Conservation (phyloP, 2,888 invertebrate genomes). For the Serripes groenlandicus region DNA sequence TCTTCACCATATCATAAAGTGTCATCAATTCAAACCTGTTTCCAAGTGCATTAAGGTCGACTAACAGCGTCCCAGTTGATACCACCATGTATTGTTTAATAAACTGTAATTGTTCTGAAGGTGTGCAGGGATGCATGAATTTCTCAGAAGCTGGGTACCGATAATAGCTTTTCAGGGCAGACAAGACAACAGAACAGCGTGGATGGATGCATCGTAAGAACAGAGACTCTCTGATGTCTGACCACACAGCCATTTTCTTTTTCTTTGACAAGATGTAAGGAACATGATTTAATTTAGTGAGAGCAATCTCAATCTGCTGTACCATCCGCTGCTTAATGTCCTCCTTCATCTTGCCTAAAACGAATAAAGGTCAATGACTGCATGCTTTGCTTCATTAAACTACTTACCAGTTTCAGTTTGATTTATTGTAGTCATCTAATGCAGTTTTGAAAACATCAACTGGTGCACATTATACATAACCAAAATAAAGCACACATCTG, state of each 20-base stretch:
- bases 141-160: slow-evolving; percentile 61
- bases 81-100: slow-evolving; percentile 70
- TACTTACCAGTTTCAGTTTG: too few species aligned
- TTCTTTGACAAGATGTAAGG: slow-evolving; percentile 55
- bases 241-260: slow-evolving; percentile 69
- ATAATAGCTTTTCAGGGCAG: slow-evolving; percentile 63
- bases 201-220: slow-evolving; percentile 69
- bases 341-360: slow-evolving; percentile 13
- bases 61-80: slow-evolving; percentile 70
- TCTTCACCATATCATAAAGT: slow-evolving; percentile 65
- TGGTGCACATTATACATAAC: too few species aligned
- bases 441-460: too few species aligned
- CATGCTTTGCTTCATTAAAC: too few species aligned
- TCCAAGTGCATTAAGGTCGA: slow-evolving; percentile 60
- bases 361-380: too few species aligned
- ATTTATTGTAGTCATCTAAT: too few species aligned
- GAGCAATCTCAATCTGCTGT: slow-evolving; percentile 42
- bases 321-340: slow-evolving; percentile 15
- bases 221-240: slow-evolving; percentile 71
- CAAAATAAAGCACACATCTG: too few species aligned
- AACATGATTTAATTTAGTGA: slow-evolving; percentile 56
- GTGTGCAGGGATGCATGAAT: slow-evolving; percentile 67
- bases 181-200: slow-evolving; percentile 69
- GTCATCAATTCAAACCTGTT: slow-evolving; percentile 37
- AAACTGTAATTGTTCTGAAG: slow-evolving; percentile 69